Conservation (phyloP, 2,888 invertebrate species). For the Drosophila ustulata region DNA sequence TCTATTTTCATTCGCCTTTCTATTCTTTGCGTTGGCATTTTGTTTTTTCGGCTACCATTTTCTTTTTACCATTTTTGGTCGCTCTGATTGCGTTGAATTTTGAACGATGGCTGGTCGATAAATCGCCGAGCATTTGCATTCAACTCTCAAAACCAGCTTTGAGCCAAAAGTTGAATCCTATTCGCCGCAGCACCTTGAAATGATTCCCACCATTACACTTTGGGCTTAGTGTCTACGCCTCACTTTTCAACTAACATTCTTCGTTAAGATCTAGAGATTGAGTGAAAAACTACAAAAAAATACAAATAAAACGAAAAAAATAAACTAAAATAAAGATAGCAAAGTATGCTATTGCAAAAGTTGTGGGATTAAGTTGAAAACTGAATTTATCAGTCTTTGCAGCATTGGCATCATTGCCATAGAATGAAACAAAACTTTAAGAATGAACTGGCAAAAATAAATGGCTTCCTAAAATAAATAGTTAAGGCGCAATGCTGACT, state of each 20-base stretch:
- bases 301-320: not conserved
- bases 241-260: not conserved
- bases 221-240: not conserved
- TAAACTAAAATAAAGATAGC: not conserved
- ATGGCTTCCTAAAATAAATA: not conserved
- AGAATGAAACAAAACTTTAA: not conserved
- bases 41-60: conserved; percentile 7
- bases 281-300: not conserved
- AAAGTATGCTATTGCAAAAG: conserved; percentile 1
- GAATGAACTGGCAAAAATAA: not conserved
- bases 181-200: not conserved
- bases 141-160: conserved; percentile 20
- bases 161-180: conserved; percentile 13
- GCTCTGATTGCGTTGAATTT: conserved; percentile 75
- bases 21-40: not conserved
- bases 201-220: not conserved
- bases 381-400: conserved; percentile 4
- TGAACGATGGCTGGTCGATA: conserved; percentile 68
- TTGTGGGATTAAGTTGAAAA: conserved; percentile 1
- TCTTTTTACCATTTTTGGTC: conserved; percentile 46
- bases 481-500: not conserved
- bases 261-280: conserved; percentile 1
- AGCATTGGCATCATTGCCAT: not conserved
- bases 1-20: not conserved
- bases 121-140: conserved; percentile 70